phyloP scores from a whole-genome alignment of 2,113 vertebrate species.

The Nothoprocta pentlandii region DNA sequence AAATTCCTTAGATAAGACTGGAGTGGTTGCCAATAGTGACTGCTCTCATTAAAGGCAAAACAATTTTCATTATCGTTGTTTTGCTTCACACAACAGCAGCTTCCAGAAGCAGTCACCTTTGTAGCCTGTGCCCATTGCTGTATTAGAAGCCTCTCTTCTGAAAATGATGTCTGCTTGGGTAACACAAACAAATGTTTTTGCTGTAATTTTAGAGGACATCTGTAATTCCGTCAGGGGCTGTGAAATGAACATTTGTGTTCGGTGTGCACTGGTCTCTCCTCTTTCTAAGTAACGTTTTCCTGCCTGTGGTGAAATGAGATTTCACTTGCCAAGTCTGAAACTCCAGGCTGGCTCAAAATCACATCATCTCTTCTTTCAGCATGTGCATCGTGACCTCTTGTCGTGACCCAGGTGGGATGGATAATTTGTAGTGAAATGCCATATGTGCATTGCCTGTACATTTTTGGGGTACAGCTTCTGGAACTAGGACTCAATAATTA shows the following conservation, averaged over 20 bases:
- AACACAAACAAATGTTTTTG: not conserved
- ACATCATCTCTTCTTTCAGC: not conserved
- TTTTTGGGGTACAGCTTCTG: not conserved
- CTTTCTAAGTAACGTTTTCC: not conserved
- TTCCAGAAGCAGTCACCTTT: constrained; percentile 3
- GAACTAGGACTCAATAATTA: not conserved
- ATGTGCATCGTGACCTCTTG: not conserved
- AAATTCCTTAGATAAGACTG: constrained; percentile 29
- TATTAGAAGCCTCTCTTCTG: not conserved
- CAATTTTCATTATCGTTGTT: not conserved
- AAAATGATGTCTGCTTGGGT: not conserved
- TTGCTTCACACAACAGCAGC: constrained; percentile 22
- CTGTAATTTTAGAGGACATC: not conserved
- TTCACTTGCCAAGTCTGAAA: not conserved
- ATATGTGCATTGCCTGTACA: not conserved
- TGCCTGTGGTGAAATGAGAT: not conserved
- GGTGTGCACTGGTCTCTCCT: not conserved
- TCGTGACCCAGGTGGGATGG: not conserved
- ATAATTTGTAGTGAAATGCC: not conserved
- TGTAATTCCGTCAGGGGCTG: not conserved
- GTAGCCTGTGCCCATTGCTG: not conserved
- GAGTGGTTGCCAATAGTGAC: constrained; percentile 51
- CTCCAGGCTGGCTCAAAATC: not conserved
- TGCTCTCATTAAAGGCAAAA: constrained; percentile 48
- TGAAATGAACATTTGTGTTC: fast-evolving